phyloP scores from a whole-genome alignment of 1,140 invertebrate genomes.

The Heliconius nattereri region DNA sequence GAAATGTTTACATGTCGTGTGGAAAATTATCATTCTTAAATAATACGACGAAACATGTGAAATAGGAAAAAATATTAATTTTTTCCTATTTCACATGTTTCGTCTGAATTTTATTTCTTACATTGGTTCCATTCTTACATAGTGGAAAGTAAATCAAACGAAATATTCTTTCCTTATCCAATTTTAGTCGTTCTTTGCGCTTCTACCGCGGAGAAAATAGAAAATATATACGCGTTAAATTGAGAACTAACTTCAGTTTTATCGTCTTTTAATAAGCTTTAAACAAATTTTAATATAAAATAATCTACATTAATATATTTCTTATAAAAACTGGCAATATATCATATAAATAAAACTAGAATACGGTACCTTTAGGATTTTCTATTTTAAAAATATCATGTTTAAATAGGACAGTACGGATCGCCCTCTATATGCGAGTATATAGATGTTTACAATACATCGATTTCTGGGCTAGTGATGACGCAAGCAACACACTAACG shows the following conservation, averaged over 20 bases:
- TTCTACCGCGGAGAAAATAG: too few relatives aligned
- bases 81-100: neutral
- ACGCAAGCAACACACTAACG: neutral
- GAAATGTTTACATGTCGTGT: neutral
- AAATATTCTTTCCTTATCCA: too few relatives aligned
- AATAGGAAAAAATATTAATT: too few relatives aligned
- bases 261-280: too few relatives aligned
- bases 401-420: conserved; percentile 2
- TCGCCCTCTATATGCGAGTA: neutral
- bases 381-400: conserved; percentile 4
- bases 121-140: too few relatives aligned
- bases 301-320: neutral
- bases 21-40: conserved; percentile 6
- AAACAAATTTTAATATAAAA: too few relatives aligned
- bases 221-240: too few relatives aligned
- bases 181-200: too few relatives aligned
- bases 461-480: conserved; percentile 12
- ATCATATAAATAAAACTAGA: neutral
- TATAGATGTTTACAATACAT: conserved; percentile 25
- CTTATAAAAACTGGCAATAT: neutral
- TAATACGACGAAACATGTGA: too few relatives aligned
- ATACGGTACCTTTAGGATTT: neutral
- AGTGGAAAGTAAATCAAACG: too few relatives aligned
- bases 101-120: neutral
- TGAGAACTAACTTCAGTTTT: too few relatives aligned